A percentile compares a stretch with the other conserved stretches of the same genome.
Evolutionary conservation across 1,140 invertebrate genomes (phyloP).

Genomic region (Leptinotarsa undecemlineata): DNA sequence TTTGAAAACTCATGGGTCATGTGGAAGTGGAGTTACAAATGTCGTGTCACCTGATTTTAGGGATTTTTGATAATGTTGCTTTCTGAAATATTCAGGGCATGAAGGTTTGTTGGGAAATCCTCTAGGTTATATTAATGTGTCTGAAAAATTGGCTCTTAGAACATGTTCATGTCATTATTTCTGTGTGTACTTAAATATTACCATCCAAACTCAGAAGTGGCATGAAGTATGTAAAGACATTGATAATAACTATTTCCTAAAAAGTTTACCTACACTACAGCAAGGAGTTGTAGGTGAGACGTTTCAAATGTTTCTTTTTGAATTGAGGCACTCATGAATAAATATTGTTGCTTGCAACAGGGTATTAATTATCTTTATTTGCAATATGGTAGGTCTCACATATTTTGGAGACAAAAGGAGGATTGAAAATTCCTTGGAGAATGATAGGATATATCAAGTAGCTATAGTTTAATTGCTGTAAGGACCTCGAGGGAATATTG

Average conservation of each 20-base stretch:
- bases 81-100: no score
- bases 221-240: not conserved
- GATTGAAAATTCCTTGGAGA: constrained; percentile 36
- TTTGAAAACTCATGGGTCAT: no score
- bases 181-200: no score
- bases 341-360: not conserved
- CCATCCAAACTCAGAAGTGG: not conserved
- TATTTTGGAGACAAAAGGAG: constrained; percentile 28
- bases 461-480: constrained; percentile 9
- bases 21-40: no score
- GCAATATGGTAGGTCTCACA: constrained; percentile 37
- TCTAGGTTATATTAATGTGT: no score
- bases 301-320: not conserved
- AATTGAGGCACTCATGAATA: not conserved
- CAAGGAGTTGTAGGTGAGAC: not conserved
- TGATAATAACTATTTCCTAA: not conserved
- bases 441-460: constrained; percentile 27
- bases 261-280: no score
- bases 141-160: no score
- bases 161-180: no score
- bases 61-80: no score
- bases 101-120: no score
- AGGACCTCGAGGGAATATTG: constrained; percentile 24
- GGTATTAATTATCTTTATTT: constrained; percentile 29
- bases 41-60: no score